Evolutionary conservation across 2,888 invertebrate species (phyloP), one percentile per base, ranked within the genome.

Genomic region (Carpatolechia fugitivella): DNA sequence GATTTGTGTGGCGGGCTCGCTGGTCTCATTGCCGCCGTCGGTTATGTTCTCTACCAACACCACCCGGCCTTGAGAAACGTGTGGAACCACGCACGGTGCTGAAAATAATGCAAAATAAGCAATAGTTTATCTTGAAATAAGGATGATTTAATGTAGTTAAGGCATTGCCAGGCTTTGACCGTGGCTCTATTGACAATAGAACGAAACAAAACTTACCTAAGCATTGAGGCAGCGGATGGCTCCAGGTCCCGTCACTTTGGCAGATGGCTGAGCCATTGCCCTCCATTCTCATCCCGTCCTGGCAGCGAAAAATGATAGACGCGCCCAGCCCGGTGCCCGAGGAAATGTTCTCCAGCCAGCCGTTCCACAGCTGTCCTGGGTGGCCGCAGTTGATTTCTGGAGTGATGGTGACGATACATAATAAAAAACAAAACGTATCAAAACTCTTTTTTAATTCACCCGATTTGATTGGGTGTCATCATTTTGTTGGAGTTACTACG

Each of bases 311-410:
- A 72, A 97, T 97, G 60, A 98, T 94, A 59, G 97, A 96, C 0
- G 98, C 96, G 0, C 98, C 98, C 29, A 98, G 91, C 0, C 96
- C 97, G 3, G 98, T 98, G 24, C 97, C 97, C 31, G 93, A 93
- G 65, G 97, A 96, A 57, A 96, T 95, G 76, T 97, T 97, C 85
- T 97, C 97, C 69, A 95, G 92, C 96, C 98, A 99, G 3, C 99
- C 99, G 76, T 99, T 99, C 93, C 96, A 97, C 7, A 99, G 92
- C 48, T 95, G 93, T 1, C 98, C 98, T 0, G 99, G 98, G 69
- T 96, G 94, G 0, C 98, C 98, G 85, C 99, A 99, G 89, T 99
- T 97, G 72, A 99, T 98, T 91, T 99, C 99, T 97, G 90, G 69
- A 16, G 24, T 56, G 8, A 13, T 7, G 0, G 13, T 40, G 33